Evolutionary conservation across 2,113 vertebrate species (phyloP), one percentile per base, ranked within the genome.

Genomic region (Neoarius graeffei): DNA sequence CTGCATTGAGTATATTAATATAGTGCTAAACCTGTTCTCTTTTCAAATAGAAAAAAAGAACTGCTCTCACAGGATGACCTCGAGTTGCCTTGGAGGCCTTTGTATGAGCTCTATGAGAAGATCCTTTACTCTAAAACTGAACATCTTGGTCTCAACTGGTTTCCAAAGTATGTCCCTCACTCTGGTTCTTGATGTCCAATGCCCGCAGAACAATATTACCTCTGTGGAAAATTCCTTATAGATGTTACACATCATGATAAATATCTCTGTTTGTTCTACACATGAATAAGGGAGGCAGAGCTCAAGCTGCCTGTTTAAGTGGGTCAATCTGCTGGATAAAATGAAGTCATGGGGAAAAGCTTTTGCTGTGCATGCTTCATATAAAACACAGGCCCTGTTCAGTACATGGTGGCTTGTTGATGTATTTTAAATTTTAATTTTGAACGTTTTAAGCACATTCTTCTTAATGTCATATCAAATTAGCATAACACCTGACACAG

Each of bases 71-170:
- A 96, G 91, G 96, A 97, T 91, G 98, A 99, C 91, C 95, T 99
- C 35, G 96, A 98, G 94, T 96, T 99, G 91, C 97, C 97, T 54
- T 99, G 98, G 98, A 95, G 95, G 93, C 98, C 98, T 0, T 95
- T 99, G 85, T 97, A 97, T 90, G 95, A 97, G 91, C 96, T 98
- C 92, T 93, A 98, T 69, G 97, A 99, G 93, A 97, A 95, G 93
- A 96, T 98, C 88, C 92, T 98, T 50, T 98, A 98, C 92, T 99
- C 98, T 83, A 99, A 99, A 95, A 98, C 97, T 0, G 98, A 99
- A 90, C 97, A 98, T 92, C 97, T 99, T 67, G 98, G 98, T 86
- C 96, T 99, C 92, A 97, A 98, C 94, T 99, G 98, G 97, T 99
- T 98, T 94, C 98, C 98, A 89, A 99, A 97, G 98, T 99, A 97